Base-by-base conservation (phyloP, 2,888 invertebrate genomes). In the Quadroppia sp. region DNA sequence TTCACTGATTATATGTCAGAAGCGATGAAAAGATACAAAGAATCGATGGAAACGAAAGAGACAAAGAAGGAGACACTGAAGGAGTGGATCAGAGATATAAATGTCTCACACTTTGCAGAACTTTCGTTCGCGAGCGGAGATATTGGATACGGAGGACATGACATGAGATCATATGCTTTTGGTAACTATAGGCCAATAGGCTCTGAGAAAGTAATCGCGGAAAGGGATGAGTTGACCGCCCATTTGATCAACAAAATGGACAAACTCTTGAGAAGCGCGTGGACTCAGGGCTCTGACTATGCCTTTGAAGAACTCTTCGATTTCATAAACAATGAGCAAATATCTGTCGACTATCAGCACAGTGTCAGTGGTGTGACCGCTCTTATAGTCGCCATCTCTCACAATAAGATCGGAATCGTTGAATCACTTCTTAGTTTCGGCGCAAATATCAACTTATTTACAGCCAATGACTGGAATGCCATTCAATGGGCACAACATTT, bases 371-470 rank as follows among this genome's bases (percentile, higher is more conserved):
- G 86, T 15, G 87, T 86, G 75, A 89, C 89, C 17, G 87, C 91
- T 0, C 85, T 93, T 78, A 92, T 92, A 89, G 88, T 89, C 0
- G 91, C 92, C 71, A 88, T 90, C 15, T 86, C 87, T 42, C 85
- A 89, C 77, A 92, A 92, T 0, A 87, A 88, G 76, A 77, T 86
- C 0, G 87, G 88, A 76, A 86, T 88, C 71, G 86, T 89, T 15
- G 86, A 87, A 76, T 88, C 89, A 80, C 85, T 94, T 73, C 83
- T 92, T 76, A 86, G 87, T 79, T 85, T 91, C 72, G 90, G 90
- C 82, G 87, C 86, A 73, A 89, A 86, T 81, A 85, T 87, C 15
- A 83, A 83, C 75, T 81, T 86, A 0, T 86, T 83, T 79, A 86
- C 89, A 74, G 85, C 86, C 48, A 87, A 87, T 78, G 88, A 88